phyloP scores from a whole-genome alignment of 2,888 invertebrate species.

The Thumatha senex region DNA sequence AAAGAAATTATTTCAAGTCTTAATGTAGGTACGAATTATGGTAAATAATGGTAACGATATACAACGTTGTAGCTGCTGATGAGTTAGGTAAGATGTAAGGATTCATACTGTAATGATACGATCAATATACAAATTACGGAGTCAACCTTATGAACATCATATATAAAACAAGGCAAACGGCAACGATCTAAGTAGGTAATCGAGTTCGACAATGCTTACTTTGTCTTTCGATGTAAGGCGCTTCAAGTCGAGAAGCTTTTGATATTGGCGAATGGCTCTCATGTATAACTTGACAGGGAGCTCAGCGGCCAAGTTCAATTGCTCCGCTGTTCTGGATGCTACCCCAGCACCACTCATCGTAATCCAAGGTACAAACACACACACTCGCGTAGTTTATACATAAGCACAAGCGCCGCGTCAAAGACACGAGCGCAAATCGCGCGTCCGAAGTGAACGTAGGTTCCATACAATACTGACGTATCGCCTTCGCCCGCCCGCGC shows the following conservation, averaged over 20 bases:
- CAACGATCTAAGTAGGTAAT: too few species aligned
- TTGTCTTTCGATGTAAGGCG: constrained; percentile 79
- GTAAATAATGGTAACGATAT: too few species aligned
- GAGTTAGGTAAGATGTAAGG: too few species aligned
- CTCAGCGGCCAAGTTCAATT: constrained; percentile 56
- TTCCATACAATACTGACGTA: constrained; percentile 75
- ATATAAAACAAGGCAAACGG: too few species aligned
- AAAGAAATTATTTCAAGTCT: neutral
- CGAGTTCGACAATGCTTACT: constrained; percentile 57
- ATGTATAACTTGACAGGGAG: constrained; percentile 81
- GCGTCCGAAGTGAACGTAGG: constrained; percentile 82
- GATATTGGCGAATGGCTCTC: constrained; percentile 85
- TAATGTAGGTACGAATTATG: neutral
- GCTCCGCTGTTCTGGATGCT: constrained; percentile 61
- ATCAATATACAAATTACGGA: too few species aligned
- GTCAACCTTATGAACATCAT: too few species aligned
- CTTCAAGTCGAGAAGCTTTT: constrained; percentile 83
- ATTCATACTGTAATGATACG: too few species aligned
- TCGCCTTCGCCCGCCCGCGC: constrained; percentile 57
- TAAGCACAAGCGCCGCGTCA: constrained; percentile 53
- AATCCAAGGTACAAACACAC: constrained; percentile 55
- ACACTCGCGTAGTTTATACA: constrained; percentile 60
- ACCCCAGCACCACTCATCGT: constrained; percentile 72
- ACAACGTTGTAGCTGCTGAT: too few species aligned
- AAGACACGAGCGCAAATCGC: constrained; percentile 64